Conservation (phyloP, 2,113 vertebrate genomes). For the Lampris megalopsis region DNA sequence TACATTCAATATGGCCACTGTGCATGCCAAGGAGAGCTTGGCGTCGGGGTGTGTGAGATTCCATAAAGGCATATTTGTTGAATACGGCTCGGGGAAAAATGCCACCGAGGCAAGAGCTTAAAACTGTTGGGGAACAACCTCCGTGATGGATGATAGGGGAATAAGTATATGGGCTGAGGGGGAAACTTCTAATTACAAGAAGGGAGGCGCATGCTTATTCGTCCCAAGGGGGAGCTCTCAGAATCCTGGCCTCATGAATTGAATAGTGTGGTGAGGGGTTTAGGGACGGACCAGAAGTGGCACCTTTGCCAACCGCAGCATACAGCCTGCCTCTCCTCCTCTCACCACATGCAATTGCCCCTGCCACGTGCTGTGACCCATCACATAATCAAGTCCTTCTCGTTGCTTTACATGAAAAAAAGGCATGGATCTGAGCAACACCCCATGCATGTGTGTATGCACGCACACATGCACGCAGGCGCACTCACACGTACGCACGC, state of each 20-base stretch:
- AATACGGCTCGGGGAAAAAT: conserved; percentile 33
- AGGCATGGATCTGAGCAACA: conserved; percentile 63
- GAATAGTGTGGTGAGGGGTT: conserved; percentile 72
- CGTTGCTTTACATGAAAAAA: conserved; percentile 57
- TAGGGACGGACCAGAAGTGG: conserved; percentile 71
- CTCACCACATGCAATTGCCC: conserved; percentile 66
- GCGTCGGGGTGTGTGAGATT: conserved; percentile 15
- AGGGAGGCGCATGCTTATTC: conserved; percentile 55
- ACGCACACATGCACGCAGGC: too few relatives aligned
- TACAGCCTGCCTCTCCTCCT: conserved; percentile 58
- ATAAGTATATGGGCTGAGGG: conserved; percentile 66
- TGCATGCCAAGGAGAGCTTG: conserved; percentile 40
- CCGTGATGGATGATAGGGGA: conserved; percentile 73
- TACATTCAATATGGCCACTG: conserved; percentile 58
- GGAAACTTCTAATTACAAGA: conserved; percentile 76
- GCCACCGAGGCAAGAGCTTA: conserved; percentile 28
- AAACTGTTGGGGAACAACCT: conserved; percentile 59
- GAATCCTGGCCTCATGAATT: conserved; percentile 66
- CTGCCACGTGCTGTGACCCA: conserved; percentile 48
- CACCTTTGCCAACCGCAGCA: conserved; percentile 74
- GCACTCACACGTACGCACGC: too few relatives aligned
- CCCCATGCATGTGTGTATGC: too few relatives aligned
- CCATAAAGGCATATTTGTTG: conserved; percentile 71
- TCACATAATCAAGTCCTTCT: conserved; percentile 76
- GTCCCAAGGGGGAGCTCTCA: conserved; percentile 60